Base-by-base conservation (phyloP, 1,140 invertebrate genomes). In the Phortica variegata region DNA sequence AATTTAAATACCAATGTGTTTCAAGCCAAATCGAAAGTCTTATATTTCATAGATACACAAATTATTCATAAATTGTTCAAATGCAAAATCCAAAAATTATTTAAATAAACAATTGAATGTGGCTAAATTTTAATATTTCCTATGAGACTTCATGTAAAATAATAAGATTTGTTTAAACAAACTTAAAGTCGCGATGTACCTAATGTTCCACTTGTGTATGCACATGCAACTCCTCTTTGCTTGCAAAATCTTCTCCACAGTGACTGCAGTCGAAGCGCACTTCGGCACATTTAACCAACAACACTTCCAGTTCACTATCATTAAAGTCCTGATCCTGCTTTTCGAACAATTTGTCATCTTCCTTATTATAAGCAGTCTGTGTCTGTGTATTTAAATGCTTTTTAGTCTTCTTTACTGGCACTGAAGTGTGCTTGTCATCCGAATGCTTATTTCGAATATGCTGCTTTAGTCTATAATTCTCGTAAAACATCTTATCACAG, bases 381-480 rank as follows among this genome's bases (percentile, higher is more conserved):
- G 10, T 6, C 5, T 26, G 23, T 26, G 5, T 10, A 26, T 26
- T 26, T 26, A 26, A 26, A 26, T 26, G 10, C 23, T 26, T 26
- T 26, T 6, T 26, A 26, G 23, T 10, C 23, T 10, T 26, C 10
- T 26, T 10, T 26, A 26, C 23, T 26, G 5, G 10, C 5, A 26
- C 5, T 10, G 23, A 26, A n/a, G n/a, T n/a, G n/a, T n/a, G n/a
- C n/a, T n/a, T n/a, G n/a, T n/a, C n/a, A 6, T 26, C 23, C 5
- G 23, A 12, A 31, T 60, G 58, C 7, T 19, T 17, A 12, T 46
- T 58, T 2, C 23, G 19, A 16, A 58, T 36, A 17, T 60, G 58
- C 4, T 23, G 39, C 6, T 52, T 60, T 1, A 58, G 36, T 3
- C 29, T 9, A 32, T 49, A 49, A 6, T 51, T 58, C n/a, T 58